Conservation (phyloP, 2,888 invertebrate species). For the Oxyscelio sp. region DNA sequence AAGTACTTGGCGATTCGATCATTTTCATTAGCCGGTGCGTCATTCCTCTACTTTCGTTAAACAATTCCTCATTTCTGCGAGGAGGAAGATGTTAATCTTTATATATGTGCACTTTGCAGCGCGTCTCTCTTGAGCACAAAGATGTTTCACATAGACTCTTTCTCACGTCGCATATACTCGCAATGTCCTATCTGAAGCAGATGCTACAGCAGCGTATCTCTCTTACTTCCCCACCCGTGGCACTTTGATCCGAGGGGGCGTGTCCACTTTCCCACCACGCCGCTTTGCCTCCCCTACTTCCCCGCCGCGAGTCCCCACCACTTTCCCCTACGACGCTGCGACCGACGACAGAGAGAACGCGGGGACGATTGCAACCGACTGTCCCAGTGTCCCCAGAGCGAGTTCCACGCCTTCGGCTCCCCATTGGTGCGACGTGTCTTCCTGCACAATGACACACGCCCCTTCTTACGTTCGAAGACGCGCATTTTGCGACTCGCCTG, state of each 20-base stretch:
- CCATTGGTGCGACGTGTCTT: conserved; percentile 85
- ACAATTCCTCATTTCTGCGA: no score
- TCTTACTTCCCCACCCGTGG: conserved; percentile 72
- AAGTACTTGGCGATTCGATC: no score
- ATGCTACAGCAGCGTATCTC: conserved; percentile 78
- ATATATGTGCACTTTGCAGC: neutral
- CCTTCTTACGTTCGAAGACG: conserved; percentile 69
- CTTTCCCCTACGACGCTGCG: conserved; percentile 68
- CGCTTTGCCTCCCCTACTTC: conserved; percentile 65
- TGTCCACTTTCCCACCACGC: conserved; percentile 75
- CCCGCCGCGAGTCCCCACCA: conserved; percentile 62
- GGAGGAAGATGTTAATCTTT: no score
- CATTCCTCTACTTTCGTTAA: no score
- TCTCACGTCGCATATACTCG: conserved; percentile 63
- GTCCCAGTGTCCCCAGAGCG: conserved; percentile 70
- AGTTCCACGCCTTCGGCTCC: conserved; percentile 76
- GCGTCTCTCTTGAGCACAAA: conserved; percentile 5
- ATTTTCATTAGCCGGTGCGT: no score
- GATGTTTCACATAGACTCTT: conserved; percentile 41
- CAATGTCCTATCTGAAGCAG: conserved; percentile 78
- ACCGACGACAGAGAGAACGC: conserved; percentile 66
- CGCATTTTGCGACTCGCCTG: conserved; percentile 14
- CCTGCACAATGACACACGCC: conserved; percentile 85
- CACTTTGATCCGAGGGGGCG: conserved; percentile 64
- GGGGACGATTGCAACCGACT: conserved; percentile 63